Evolutionary conservation across 2,113 vertebrate genomes (phyloP).

Genomic region (Hemibates koningsi): DNA sequence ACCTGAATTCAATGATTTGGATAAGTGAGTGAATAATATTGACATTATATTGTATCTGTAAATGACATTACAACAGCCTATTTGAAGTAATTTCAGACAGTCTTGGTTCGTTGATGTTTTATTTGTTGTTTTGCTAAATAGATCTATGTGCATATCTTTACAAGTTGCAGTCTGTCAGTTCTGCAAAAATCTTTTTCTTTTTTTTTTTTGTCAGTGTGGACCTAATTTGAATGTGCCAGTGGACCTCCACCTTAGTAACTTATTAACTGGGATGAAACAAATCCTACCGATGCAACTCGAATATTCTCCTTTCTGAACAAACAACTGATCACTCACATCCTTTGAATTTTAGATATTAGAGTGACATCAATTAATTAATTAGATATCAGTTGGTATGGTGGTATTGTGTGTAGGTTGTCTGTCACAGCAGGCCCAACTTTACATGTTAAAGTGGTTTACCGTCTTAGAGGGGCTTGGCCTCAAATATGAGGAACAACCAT

Average conservation of each 20-base stretch:
- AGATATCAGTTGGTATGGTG: neutral
- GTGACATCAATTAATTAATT: neutral
- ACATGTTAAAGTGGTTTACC: neutral
- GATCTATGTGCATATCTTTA: neutral
- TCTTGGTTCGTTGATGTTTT: neutral
- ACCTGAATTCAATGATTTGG: neutral
- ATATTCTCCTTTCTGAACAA: neutral
- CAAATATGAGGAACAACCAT: neutral
- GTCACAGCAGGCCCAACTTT: neutral
- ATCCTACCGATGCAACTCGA: rapidly evolving
- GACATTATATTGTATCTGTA: neutral
- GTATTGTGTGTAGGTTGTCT: neutral
- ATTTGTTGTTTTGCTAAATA: neutral
- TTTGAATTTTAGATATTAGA: neutral
- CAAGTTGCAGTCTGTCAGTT: neutral
- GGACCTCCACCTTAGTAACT: neutral
- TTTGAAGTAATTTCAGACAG: neutral
- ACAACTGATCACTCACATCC: rapidly evolving
- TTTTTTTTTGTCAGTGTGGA: neutral
- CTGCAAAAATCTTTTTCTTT: neutral
- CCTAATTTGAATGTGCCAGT: rapidly evolving
- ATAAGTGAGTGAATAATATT: neutral
- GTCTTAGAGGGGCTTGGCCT: rapidly evolving
- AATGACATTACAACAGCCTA: neutral
- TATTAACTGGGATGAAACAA: neutral